Conservation (phyloP, 64 coral and sea anemone genomes). For the Montipora capricornis region DNA sequence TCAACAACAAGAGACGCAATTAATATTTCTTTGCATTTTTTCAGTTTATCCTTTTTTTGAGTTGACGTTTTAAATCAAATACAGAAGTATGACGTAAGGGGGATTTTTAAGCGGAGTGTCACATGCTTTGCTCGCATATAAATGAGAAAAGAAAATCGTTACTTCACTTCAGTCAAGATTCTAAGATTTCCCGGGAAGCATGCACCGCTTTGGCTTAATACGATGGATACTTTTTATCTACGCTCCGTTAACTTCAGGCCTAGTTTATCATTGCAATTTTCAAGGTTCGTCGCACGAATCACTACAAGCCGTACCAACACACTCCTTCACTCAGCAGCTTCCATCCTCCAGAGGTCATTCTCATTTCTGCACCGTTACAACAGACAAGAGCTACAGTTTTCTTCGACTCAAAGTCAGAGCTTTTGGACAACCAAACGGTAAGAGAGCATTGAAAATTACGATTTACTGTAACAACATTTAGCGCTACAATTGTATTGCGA, state of each 20-base stretch:
- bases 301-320: not conserved
- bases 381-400: not conserved
- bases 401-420: slow-evolving; percentile 6
- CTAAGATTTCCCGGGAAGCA: not conserved
- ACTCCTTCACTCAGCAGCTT: not conserved
- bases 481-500: no score
- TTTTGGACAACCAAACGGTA: slow-evolving; percentile 5
- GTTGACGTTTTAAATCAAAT: no score
- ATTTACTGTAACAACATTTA: not conserved
- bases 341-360: not conserved
- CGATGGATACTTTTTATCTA: not conserved
- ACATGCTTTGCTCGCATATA: not conserved
- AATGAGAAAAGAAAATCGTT: not conserved
- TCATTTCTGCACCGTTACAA: slow-evolving; percentile 16
- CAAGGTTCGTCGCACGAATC: not conserved
- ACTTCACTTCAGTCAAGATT: not conserved
- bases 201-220: not conserved
- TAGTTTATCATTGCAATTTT: slow-evolving; percentile 38
- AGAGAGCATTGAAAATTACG: not conserved
- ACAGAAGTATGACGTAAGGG: no score
- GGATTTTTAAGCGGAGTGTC: not conserved
- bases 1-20: no score
- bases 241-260: not conserved
- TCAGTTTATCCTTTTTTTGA: no score
- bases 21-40: no score